phyloP scores from a whole-genome alignment of 2,113 vertebrate genomes.

The Litocranius walleri region DNA sequence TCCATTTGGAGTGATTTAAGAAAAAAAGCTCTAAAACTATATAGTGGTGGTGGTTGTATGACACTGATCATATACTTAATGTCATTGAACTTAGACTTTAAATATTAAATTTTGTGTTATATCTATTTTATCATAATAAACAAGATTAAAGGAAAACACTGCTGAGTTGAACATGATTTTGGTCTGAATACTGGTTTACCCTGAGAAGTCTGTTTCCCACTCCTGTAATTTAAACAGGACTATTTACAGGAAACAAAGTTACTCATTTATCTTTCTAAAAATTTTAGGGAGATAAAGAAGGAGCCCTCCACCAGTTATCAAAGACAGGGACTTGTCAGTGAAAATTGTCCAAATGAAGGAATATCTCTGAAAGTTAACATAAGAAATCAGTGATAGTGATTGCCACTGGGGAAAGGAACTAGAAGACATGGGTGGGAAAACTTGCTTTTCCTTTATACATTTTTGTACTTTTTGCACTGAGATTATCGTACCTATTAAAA shows the following conservation, averaged over 20 bases:
- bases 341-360: not conserved
- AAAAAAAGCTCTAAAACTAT: not conserved
- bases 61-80: not conserved
- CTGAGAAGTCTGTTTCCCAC: not conserved
- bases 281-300: not conserved
- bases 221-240: not conserved
- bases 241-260: not conserved
- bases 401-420: not conserved
- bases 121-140: not conserved
- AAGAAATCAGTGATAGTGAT: not conserved
- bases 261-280: not conserved
- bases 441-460: not conserved
- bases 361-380: not conserved
- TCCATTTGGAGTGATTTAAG: not conserved
- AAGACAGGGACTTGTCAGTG: not conserved
- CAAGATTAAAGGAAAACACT: not conserved
- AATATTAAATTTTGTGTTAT: not conserved
- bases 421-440: not conserved
- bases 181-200: not conserved
- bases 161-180: not conserved
- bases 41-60: not conserved
- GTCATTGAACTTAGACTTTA: not conserved
- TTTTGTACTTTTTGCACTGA: not conserved
- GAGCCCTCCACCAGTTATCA: not conserved
- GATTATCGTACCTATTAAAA: not conserved